Base-by-base conservation (phyloP, 2,888 invertebrate genomes). In the Anthrax anthrax region DNA sequence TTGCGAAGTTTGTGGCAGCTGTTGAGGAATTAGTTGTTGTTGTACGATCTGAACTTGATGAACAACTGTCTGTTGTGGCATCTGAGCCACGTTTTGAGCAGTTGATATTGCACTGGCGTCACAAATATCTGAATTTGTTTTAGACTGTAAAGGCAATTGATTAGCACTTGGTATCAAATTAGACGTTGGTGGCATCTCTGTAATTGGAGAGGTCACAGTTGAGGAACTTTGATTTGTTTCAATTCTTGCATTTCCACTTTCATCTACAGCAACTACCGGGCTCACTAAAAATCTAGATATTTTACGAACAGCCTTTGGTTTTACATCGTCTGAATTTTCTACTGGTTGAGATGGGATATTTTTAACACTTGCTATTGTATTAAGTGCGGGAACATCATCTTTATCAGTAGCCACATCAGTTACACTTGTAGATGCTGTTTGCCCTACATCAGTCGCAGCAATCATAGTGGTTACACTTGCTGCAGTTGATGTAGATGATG, bases 211-310 rank as follows among this genome's bases (percentile, higher is more conserved):
- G 17, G 37, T 17, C 17, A 37, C 10, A 16, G 18, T 37, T 17
- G 37, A 37, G 2, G 37, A 17, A 12, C n/a, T 37, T 3, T 37
- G 16, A 16, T 16, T 12, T 43, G 44, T 54, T 14, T 58, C 23
- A 49, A 51, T 27, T 52, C 54, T 37, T 50, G 54, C 37, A 47
- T 32, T 47, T 51, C 57, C 43, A 50, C 47, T 54, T 48, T 47
- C 57, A 39, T 52, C 41, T 17, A 47, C 48, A 58, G 79, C 80
- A 32, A 81, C 72, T 2, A 86, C 85, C 18, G 86, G 85, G 63
- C 85, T 86, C 55, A 87, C 85, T 61, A 85, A 74, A 68, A 87
- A 87, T 47, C 86, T 71, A 29, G 86, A 86, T 56, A 86, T 82
- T 63, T 86, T 86, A 49, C 85, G 71, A 37, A 73, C 72, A 42